Percentiles rank a stretch among this genome's conserved stretches.
Conservation (phyloP, 2,797 vertebrate genomes). For the Somateria mollissima region DNA sequence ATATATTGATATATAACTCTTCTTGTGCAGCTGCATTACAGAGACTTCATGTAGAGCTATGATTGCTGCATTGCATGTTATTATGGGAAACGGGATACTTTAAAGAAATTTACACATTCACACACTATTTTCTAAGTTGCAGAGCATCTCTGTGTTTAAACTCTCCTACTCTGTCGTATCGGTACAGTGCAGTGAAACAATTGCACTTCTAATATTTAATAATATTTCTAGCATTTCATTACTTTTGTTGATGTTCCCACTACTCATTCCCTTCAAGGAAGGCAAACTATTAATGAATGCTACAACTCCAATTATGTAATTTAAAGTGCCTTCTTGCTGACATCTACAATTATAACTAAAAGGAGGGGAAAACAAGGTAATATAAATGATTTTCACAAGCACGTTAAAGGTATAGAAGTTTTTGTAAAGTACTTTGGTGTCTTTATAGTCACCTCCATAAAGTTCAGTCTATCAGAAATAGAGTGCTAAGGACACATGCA, state of each 20-base stretch:
- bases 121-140: background rate
- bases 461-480: background rate
- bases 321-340: background rate
- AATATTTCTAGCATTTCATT: background rate
- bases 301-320: background rate
- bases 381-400: background rate
- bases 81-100: background rate
- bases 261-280: background rate
- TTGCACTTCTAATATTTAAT: background rate
- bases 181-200: background rate
- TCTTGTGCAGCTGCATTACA: background rate
- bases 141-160: conserved; percentile 6
- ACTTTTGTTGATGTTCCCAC: background rate
- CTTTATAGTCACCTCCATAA: background rate
- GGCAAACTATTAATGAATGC: background rate
- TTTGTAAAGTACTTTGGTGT: background rate
- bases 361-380: background rate
- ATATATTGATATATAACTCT: background rate
- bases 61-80: background rate
- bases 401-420: background rate
- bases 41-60: background rate
- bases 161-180: background rate
- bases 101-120: background rate
- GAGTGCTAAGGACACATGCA: background rate
- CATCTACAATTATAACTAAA: background rate